A percentile compares a stretch with the other conserved stretches of the same genome.
Evolutionary conservation across 2,113 vertebrate genomes (phyloP).

Genomic region (Pelvicachromis taeniatus): DNA sequence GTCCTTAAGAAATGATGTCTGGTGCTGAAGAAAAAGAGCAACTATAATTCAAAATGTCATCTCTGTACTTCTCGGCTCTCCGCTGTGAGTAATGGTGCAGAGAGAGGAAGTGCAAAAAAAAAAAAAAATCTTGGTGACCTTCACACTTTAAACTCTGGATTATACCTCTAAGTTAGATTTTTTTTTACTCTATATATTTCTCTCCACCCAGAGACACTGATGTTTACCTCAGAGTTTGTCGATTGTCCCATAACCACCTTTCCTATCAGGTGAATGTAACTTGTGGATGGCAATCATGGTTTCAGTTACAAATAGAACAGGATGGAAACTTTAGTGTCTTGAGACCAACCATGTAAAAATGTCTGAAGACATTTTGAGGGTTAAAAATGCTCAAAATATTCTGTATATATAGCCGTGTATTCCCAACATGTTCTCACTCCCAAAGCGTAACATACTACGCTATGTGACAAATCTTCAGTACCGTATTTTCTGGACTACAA

Average conservation of each 20-base stretch:
- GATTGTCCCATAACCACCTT: not conserved
- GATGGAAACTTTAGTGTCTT: not conserved
- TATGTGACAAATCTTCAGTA: no score
- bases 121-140: not conserved
- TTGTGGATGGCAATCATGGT: not conserved
- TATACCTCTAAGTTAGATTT: not conserved
- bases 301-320: slow-evolving; percentile 18
- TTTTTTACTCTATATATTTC: not conserved
- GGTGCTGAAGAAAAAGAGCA: not conserved
- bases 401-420: no score
- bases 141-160: not conserved
- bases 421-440: no score
- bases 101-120: not conserved
- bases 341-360: not conserved
- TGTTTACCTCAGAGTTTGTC: not conserved
- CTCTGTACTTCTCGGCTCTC: not conserved
- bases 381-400: not conserved
- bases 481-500: no score
- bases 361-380: not conserved
- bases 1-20: not conserved
- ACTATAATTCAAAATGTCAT: not conserved
- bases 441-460: no score
- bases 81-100: not conserved
- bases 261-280: not conserved
- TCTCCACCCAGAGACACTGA: not conserved